Conservation (phyloP, 2,888 invertebrate genomes). For the Agrotis segetum region DNA sequence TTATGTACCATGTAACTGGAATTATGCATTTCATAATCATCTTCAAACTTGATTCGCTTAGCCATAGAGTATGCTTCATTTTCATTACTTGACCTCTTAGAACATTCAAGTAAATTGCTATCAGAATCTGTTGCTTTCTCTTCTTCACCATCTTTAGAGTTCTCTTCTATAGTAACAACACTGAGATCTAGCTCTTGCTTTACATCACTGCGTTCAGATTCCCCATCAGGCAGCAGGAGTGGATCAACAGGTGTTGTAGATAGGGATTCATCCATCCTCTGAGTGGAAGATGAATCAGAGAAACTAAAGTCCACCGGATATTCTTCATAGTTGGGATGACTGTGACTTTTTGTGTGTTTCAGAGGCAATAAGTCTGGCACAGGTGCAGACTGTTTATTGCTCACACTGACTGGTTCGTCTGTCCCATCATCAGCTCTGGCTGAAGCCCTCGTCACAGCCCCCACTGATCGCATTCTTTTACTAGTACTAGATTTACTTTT, state of each 20-base stretch:
- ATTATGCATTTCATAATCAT: conserved; percentile 77
- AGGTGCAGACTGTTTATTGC: conserved; percentile 81
- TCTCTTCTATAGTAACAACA: conserved; percentile 85
- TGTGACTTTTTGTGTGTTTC: conserved; percentile 80
- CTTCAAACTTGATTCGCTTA: conserved; percentile 84
- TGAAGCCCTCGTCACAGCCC: conserved; percentile 92
- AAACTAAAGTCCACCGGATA: conserved; percentile 86
- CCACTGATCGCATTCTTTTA: conserved; percentile 91
- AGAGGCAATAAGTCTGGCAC: conserved; percentile 87
- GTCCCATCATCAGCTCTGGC: conserved; percentile 86
- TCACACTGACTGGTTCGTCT: conserved; percentile 74
- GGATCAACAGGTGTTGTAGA: conserved; percentile 87
- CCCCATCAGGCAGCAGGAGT: conserved; percentile 83
- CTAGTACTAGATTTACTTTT: conserved; percentile 88
- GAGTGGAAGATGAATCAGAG: conserved; percentile 83
- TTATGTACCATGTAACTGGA: conserved; percentile 68
- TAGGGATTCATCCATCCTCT: conserved; percentile 84
- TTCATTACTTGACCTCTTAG: conserved; percentile 84
- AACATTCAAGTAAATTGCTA: conserved; percentile 75
- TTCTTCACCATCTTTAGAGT: conserved; percentile 81
- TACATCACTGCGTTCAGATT: conserved; percentile 80
- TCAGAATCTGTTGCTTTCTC: conserved; percentile 78
- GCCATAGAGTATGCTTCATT: conserved; percentile 76
- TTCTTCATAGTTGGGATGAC: conserved; percentile 83
- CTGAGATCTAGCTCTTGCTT: conserved; percentile 84